Conservation (phyloP, 2,113 vertebrate species). For the Myiopsitta monachus region DNA sequence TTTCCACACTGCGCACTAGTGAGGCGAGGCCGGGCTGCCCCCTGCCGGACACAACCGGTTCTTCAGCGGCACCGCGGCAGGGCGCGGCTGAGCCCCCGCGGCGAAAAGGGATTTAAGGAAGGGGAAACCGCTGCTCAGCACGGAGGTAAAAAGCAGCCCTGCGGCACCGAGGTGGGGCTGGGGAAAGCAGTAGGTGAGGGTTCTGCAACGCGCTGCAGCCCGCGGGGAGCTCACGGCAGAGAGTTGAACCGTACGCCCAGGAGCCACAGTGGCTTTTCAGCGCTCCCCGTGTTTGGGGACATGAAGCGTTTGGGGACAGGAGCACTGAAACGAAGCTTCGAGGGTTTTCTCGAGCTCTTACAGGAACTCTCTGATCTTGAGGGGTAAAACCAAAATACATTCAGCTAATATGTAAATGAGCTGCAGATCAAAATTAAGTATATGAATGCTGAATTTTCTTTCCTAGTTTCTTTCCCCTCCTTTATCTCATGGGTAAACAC, state of each 20-base stretch:
- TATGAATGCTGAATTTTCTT: background rate
- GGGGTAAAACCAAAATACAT: background rate
- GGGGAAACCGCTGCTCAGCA: background rate
- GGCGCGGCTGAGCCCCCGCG: background rate
- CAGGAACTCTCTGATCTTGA: background rate
- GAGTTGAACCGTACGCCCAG: fast-evolving
- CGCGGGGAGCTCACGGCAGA: fast-evolving
- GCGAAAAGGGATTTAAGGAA: fast-evolving
- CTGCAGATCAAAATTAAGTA: background rate
- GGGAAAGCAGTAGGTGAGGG: background rate
- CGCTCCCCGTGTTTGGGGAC: background rate
- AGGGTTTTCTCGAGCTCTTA: background rate
- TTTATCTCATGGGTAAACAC: background rate
- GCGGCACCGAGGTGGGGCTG: fast-evolving
- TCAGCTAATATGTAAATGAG: background rate
- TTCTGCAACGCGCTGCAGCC: fast-evolving
- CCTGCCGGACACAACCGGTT: background rate
- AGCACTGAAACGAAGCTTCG: background rate
- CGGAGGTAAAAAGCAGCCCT: background rate
- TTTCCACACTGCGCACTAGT: fast-evolving
- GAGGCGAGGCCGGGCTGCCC: background rate
- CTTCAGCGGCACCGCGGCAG: background rate
- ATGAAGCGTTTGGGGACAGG: fast-evolving
- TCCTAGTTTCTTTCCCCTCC: background rate
- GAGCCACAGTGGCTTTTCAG: fast-evolving